phyloP scores from a whole-genome alignment of 2,113 vertebrate species.

The Mustela nigripes region DNA sequence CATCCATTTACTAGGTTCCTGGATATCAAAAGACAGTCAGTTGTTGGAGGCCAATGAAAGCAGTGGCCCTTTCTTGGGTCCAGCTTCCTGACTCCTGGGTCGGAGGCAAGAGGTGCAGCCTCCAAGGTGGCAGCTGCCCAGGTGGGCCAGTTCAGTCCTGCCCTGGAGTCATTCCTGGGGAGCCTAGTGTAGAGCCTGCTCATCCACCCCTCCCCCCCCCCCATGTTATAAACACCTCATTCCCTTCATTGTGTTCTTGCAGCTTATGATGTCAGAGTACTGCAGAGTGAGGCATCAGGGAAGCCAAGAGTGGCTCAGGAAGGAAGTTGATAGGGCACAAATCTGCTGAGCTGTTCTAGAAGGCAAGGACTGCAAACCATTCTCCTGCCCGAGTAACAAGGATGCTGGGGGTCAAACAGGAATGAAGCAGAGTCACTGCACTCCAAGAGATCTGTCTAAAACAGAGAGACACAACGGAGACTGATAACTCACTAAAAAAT shows the following conservation, averaged over 20 bases:
- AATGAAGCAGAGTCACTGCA: not conserved
- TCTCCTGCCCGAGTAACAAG: not conserved
- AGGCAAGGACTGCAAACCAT: not conserved
- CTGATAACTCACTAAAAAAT: not conserved
- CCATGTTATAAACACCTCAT: not conserved
- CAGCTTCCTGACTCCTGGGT: not conserved
- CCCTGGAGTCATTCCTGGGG: not conserved
- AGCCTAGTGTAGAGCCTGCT: not conserved
- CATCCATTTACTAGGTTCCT: not conserved
- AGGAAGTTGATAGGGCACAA: not conserved
- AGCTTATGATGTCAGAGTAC: not conserved
- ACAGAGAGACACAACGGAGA: not conserved
- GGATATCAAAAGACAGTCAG: not conserved
- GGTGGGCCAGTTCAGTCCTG: not conserved
- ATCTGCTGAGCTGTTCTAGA: not conserved
- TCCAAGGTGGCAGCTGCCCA: not conserved
- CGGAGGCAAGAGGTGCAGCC: not conserved
- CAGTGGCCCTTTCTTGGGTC: not conserved
- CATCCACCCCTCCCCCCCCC: not conserved
- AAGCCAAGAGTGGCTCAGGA: not conserved
- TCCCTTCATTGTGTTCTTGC: not conserved
- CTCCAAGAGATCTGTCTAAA: not conserved
- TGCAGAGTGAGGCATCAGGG: not conserved
- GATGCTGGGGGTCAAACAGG: not conserved
- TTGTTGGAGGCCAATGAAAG: not conserved